phyloP scores from a whole-genome alignment of 2,797 vertebrate genomes.

The Sylvilagus floridanus region DNA sequence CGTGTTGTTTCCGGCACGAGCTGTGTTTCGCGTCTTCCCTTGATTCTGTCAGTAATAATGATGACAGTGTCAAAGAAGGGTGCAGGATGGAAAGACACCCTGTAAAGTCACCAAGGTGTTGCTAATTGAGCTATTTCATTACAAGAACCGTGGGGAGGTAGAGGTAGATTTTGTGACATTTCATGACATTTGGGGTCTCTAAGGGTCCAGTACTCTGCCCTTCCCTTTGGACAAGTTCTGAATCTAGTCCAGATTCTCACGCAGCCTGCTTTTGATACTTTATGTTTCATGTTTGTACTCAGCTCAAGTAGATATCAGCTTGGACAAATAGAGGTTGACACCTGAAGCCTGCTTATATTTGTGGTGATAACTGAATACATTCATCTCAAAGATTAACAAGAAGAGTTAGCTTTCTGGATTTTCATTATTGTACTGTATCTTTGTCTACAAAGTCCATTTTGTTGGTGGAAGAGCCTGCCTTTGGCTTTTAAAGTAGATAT shows the following conservation, averaged over 20 bases:
- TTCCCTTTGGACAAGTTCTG: not conserved
- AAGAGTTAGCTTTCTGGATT: conserved; percentile 23
- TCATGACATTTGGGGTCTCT: not conserved
- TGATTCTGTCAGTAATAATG: not conserved
- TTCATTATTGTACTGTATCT: not conserved
- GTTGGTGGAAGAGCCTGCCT: not conserved
- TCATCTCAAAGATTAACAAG: conserved; percentile 52
- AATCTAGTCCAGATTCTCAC: not conserved
- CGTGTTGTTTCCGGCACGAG: not conserved
- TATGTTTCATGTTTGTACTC: conserved; percentile 16
- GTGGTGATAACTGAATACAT: conserved; percentile 50
- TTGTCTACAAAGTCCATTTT: not conserved
- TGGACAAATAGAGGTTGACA: conserved; percentile 12
- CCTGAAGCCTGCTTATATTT: conserved; percentile 55
- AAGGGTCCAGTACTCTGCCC: not conserved
- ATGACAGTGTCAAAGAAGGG: not conserved
- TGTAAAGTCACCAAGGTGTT: not conserved
- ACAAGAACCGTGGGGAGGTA: not conserved
- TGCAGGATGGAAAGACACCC: not conserved
- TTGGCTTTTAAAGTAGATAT: not conserved
- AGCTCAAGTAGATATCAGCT: conserved; percentile 30
- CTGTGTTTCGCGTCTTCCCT: not conserved
- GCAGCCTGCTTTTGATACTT: not conserved
- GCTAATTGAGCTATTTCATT: not conserved
- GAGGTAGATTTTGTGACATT: conserved; percentile 5